These are phyloP conservation scores for Chrysemys picta DNA, from an alignment of 2,113 vertebrate species.

Conservation along the genomic window DNA sequence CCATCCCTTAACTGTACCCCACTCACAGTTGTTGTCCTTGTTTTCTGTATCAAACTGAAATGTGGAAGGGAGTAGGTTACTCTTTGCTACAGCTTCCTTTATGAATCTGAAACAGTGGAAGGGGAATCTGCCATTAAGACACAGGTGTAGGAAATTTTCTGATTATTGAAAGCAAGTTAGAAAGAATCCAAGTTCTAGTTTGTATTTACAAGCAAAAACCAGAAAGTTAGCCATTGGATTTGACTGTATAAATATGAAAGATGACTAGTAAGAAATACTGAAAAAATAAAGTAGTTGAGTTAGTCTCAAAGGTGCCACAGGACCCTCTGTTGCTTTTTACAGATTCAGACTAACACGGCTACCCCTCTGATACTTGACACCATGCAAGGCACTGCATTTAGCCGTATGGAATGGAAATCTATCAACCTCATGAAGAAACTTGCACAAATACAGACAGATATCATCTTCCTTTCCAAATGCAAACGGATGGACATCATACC, in stretches of 20 bases:
- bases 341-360: no score
- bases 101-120: neutral
- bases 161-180: fast-evolving
- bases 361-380: no score
- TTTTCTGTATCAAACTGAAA: neutral
- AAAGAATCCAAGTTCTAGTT: neutral
- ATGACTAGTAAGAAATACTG: neutral
- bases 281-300: neutral
- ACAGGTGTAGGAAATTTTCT: neutral
- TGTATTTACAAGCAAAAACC: neutral
- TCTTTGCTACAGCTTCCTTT: neutral
- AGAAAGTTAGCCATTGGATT: neutral
- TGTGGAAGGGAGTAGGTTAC: neutral
- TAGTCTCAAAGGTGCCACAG: no score
- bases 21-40: neutral
- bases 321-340: no score
- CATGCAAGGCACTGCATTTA: no score
- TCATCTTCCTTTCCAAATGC: no score
- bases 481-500: no score
- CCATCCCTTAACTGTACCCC: no score
- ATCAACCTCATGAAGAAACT: no score
- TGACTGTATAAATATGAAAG: neutral
- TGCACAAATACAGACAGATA: no score
- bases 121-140: neutral
- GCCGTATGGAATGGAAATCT: no score